Conservation (phyloP, 2,888 invertebrate genomes). For the Rugalucina vietnamica region DNA sequence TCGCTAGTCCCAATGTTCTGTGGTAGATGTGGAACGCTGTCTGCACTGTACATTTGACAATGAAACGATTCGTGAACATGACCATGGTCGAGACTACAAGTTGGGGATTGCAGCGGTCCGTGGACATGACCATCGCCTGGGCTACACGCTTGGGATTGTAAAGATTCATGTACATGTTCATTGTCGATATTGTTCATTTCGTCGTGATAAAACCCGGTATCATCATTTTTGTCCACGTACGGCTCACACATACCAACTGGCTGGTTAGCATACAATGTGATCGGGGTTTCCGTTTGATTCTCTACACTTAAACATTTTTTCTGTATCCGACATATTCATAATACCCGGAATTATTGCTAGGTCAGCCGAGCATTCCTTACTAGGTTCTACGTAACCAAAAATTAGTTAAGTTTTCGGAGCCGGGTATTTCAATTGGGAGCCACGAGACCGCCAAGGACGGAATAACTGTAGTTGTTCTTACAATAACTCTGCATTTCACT, state of each 20-base stretch:
- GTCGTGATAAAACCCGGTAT: background rate
- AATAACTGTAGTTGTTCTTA: slow-evolving; percentile 11
- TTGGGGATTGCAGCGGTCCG: too few relatives aligned
- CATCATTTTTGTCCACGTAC: background rate
- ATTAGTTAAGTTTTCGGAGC: background rate
- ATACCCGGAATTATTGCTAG: slow-evolving; percentile 10
- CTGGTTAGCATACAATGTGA: too few relatives aligned
- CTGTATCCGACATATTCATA: background rate
- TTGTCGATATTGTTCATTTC: background rate
- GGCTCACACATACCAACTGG: background rate
- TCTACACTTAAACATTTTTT: background rate
- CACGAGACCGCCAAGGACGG: slow-evolving; percentile 8
- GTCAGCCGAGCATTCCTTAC: background rate
- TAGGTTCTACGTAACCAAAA: slow-evolving; percentile 6
- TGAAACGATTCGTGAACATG: too few relatives aligned
- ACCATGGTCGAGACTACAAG: too few relatives aligned
- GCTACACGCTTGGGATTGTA: too few relatives aligned
- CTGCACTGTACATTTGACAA: too few relatives aligned
- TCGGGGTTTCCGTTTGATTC: background rate
- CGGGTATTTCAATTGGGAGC: background rate
- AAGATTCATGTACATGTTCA: too few relatives aligned
- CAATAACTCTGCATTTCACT: slow-evolving; percentile 20
- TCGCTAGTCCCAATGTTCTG: too few relatives aligned
- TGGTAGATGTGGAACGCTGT: too few relatives aligned
- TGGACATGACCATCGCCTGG: too few relatives aligned